Evolutionary conservation across 2,888 invertebrate species (phyloP).

Genomic region (Coecobrya sp.): DNA sequence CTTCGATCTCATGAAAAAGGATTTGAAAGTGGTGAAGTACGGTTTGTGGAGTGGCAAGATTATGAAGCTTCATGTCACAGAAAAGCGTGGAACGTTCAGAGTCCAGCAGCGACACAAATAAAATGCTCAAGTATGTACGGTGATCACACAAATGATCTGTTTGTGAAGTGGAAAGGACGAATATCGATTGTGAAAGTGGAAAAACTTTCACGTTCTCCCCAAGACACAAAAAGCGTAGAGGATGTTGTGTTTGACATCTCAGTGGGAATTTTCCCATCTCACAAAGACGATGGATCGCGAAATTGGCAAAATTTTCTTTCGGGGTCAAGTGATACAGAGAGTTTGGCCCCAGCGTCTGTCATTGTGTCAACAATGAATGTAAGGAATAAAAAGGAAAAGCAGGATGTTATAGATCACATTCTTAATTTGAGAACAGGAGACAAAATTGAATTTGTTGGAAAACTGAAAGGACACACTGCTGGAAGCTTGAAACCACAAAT

Average conservation of each 20-base stretch:
- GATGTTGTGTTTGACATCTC: slow-evolving; percentile 80
- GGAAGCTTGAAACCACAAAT: slow-evolving; percentile 84
- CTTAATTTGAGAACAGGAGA: slow-evolving; percentile 83
- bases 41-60: slow-evolving; percentile 82
- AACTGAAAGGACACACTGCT: slow-evolving; percentile 66
- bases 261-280: slow-evolving; percentile 68
- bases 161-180: slow-evolving; percentile 84
- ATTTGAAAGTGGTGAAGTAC: background rate
- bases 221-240: background rate
- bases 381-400: slow-evolving; percentile 63
- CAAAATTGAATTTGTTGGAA: slow-evolving; percentile 84
- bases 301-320: slow-evolving; percentile 80
- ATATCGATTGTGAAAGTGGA: slow-evolving; percentile 82
- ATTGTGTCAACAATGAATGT: slow-evolving; percentile 72
- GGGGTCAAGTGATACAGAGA: slow-evolving; percentile 71
- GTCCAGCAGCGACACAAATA: slow-evolving; percentile 83
- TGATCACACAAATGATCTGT: slow-evolving; percentile 16
- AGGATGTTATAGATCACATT: slow-evolving; percentile 78
- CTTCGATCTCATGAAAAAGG: slow-evolving; percentile 1
- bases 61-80: slow-evolving; percentile 84
- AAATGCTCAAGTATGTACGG: slow-evolving; percentile 81
- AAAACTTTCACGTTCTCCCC: slow-evolving; percentile 57
- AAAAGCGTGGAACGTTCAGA: slow-evolving; percentile 83
- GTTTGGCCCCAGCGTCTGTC: slow-evolving; percentile 76
- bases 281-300: slow-evolving; percentile 53